Percentiles rank a stretch among this genome's conserved stretches.
phyloP scores from a whole-genome alignment of 2,888 invertebrate species.

The Phasia obesa region DNA sequence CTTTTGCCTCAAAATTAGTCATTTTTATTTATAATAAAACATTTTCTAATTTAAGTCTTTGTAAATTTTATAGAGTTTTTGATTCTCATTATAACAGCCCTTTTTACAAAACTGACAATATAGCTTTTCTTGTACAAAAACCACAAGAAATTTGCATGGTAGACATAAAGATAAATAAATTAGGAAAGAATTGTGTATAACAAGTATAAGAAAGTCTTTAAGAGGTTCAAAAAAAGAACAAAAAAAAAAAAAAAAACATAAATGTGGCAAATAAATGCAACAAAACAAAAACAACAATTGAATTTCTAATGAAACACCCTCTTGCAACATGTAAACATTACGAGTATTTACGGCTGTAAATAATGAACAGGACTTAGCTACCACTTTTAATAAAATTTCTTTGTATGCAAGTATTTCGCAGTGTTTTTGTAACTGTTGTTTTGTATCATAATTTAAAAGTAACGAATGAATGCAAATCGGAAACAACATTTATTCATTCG shows the following conservation, averaged over 20 bases:
- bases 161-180: constrained; percentile 70
- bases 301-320: constrained; percentile 58
- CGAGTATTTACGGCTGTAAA: constrained; percentile 15
- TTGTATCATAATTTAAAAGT: constrained; percentile 71
- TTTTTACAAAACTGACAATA: constrained; percentile 14
- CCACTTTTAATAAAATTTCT: constrained; percentile 36
- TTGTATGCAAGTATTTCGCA: constrained; percentile 1
- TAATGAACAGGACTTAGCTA: constrained; percentile 44
- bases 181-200: constrained; percentile 24
- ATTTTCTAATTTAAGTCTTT: not conserved
- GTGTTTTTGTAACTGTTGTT: constrained; percentile 22
- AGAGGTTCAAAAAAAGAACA: not conserved
- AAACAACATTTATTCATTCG: constrained; percentile 74
- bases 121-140: constrained; percentile 5
- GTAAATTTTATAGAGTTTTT: not conserved
- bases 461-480: constrained; percentile 73
- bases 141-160: constrained; percentile 65
- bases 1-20: no score
- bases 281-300: constrained; percentile 32
- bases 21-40: not conserved
- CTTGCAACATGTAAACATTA: constrained; percentile 47
- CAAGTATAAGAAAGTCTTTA: constrained; percentile 40
- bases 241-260: constrained; percentile 31
- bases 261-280: constrained; percentile 55
- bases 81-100: not conserved